Percentiles rank a stretch among this genome's conserved stretches.
Evolutionary conservation across 1,140 invertebrate genomes (phyloP).

Genomic region (Heterodera carotae): DNA sequence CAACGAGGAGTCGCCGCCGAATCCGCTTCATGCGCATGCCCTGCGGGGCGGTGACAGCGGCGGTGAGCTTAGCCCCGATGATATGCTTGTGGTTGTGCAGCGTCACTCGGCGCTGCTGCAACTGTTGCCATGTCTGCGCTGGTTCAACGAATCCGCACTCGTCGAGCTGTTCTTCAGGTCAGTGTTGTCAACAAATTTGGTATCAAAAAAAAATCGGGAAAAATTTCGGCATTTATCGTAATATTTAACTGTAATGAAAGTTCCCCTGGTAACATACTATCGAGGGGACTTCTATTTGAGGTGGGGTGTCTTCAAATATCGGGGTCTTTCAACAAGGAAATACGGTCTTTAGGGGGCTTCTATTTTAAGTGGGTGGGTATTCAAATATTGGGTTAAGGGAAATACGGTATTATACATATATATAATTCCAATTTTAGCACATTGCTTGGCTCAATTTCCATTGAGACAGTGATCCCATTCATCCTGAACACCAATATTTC

Average conservation of each 20-base stretch:
- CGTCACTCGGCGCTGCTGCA: conserved; percentile 58
- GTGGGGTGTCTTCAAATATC: too few species aligned
- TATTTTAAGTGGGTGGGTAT: too few species aligned
- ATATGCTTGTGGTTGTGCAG: conserved; percentile 36
- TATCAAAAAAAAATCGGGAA: neutral
- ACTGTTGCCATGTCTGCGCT: conserved; percentile 76
- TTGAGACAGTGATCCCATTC: conserved; percentile 87
- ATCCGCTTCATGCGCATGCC: neutral
- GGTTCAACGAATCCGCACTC: conserved; percentile 77
- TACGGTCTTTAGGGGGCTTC: too few species aligned
- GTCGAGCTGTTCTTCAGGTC: conserved; percentile 79
- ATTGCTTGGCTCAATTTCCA: conserved; percentile 85
- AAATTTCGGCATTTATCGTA: neutral
- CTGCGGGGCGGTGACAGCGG: neutral
- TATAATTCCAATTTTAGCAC: conserved; percentile 70
- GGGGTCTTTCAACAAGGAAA: too few species aligned
- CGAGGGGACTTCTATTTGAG: too few species aligned
- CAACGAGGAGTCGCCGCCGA: neutral
- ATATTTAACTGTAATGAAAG: too few species aligned
- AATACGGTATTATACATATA: too few species aligned
- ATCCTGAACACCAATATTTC: conserved; percentile 73
- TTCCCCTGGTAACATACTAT: too few species aligned
- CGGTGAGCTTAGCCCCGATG: conserved; percentile 1
- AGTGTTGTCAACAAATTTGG: neutral
- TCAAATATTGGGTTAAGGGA: too few species aligned